Evolutionary conservation across 2,888 invertebrate species (phyloP), one percentile per base, ranked within the genome.

Genomic region (Phragmatobia fuliginosa): DNA sequence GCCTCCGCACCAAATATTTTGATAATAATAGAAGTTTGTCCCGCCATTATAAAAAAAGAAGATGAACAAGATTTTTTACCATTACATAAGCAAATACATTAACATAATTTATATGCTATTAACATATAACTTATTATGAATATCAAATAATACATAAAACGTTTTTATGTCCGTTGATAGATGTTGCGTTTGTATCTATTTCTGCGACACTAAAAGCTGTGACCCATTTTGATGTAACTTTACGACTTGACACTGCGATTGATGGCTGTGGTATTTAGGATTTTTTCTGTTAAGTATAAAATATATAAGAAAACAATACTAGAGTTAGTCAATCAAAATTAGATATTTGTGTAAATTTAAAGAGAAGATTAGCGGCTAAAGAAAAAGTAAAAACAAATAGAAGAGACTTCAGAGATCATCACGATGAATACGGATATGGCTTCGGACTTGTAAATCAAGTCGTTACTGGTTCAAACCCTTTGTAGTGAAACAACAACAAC

Each of bases 61-160:
- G 33, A 32, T 28, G 61, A 38, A 58, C 11, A 72, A 72, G 70
- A 45, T 72, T 66, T 41, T 32, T 59, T 64, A 66, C 56, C 59
- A 61, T 77, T 62, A 77, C 66, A 72, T 66, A 80, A 78, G 56
- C 65, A 65, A 72, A 80, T 73, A 74, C 70, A 79, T 81, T 67
- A 79, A 38, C 73, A 81, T 77, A 79, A 76, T 79, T 79, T 78
- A 80, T 73, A 68, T 67, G 71, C n/a, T 65, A 83, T 83, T 83
- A 82, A 77, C 71, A 80, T 81, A 74, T 71, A 77, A 81, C 83
- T 84, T 83, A 82, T 82, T 80, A 77, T 78, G 78, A 79, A 83
- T 80, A 80, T 78, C 72, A 83, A 81, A 82, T 82, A 77, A 73
- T 73, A 74, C 76, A 79, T 78, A 82, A 82, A 78, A 79, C 45